Evolutionary conservation across 2,888 invertebrate species (phyloP).

Genomic region (Cyclophora punctaria): DNA sequence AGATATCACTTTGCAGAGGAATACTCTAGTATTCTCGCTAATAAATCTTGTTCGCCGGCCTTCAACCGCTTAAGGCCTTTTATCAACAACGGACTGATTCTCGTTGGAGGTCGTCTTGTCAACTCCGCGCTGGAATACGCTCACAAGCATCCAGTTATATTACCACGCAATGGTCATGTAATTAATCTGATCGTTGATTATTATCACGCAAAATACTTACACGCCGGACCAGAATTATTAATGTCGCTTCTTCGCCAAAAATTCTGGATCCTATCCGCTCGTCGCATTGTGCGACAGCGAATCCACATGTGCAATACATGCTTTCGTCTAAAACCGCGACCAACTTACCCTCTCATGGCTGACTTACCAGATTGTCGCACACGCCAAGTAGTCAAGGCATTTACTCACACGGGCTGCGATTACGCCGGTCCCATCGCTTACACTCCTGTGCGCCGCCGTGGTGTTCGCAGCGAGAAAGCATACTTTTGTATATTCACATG

Average conservation of each 20-base stretch:
- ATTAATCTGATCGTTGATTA: slow-evolving; percentile 7
- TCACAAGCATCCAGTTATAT: neutral
- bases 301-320: neutral
- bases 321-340: slow-evolving; percentile 1
- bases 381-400: slow-evolving; percentile 4
- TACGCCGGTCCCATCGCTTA: neutral
- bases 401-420: slow-evolving; percentile 7
- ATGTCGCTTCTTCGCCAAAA: neutral
- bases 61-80: too few relatives aligned
- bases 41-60: too few relatives aligned
- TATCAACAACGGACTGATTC: neutral
- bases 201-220: slow-evolving; percentile 6
- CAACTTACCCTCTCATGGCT: slow-evolving; percentile 7
- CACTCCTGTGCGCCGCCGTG: slow-evolving; percentile 2
- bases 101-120: slow-evolving; percentile 1
- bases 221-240: slow-evolving; percentile 8
- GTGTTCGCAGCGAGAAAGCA: slow-evolving; percentile 2
- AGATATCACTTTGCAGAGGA: neutral
- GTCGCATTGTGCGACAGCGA: neutral
- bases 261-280: neutral
- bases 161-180: slow-evolving; percentile 4
- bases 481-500: slow-evolving; percentile 21
- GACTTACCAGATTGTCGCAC: slow-evolving; percentile 5
- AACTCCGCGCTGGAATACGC: neutral
- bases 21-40: too few relatives aligned